Base-by-base conservation (phyloP, 1,140 invertebrate genomes). In the Cydia amplana region DNA sequence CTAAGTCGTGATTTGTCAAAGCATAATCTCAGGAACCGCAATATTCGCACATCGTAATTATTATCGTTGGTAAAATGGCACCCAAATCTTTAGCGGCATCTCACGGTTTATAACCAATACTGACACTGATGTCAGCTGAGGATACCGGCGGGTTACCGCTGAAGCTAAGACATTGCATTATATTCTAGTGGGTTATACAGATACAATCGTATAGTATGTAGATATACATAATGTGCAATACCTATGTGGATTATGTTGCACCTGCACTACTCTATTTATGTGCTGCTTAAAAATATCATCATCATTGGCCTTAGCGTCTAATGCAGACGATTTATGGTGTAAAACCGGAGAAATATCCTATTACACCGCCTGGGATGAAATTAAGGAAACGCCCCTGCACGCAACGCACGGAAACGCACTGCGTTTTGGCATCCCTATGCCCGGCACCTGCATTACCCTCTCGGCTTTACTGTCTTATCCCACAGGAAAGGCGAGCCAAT, bases 1-100 rank as follows among this genome's bases (percentile, higher is more conserved):
- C 91, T 83, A 91, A 92, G 89, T 92, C 91, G 89, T 92, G 91
- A 92, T 92, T 92, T 92, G 91, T 92, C 91, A 92, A 92, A 92
- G 91, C 86, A 92, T 91, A 92, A 91, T 91, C 88, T 89, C 90
- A 91, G 88, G 89, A 89, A 91, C 89, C 86, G 86, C 91, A 87
- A 88, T 92, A 91, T 92, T 92, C 89, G 89, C 91, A 92, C 91
- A 91, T 92, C 91, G 91, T 92, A 91, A 91, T 92, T 91, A 91
- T 92, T 92, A 91, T 90, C 89, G 82, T 81, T 84, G 75, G 86
- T 86, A 92, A 90, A 90, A 91, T 90, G 87, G 87, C 87, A 90
- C 83, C 90, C 83, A 84, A 90, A 90, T 88, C 89, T 89, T 85
- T 80, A 78, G 79, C 80, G 78, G 82, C 84, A 89, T 90, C 88